Evolutionary conservation across 2,113 vertebrate genomes (phyloP).

Genomic region (Halcyon senegalensis): DNA sequence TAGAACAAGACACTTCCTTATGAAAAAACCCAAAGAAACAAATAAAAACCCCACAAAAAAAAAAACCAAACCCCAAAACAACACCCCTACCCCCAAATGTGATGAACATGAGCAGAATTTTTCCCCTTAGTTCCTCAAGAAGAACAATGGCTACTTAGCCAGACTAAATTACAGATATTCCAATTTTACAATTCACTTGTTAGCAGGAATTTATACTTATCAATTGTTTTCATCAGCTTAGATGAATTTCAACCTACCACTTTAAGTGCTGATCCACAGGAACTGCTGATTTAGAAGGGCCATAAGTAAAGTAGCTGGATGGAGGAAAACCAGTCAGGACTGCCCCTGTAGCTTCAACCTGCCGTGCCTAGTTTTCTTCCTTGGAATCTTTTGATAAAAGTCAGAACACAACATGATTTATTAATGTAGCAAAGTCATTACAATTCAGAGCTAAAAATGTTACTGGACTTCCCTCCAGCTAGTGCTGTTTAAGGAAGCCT

Average conservation of each 20-base stretch:
- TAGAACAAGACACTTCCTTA: neutral
- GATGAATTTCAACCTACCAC: slow-evolving; percentile 57
- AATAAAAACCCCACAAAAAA: neutral
- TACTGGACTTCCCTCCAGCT: slow-evolving; percentile 71
- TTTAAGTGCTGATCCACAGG: neutral
- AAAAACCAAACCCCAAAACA: neutral
- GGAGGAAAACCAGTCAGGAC: neutral
- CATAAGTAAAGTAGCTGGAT: slow-evolving; percentile 10
- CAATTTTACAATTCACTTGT: neutral
- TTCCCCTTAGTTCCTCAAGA: neutral
- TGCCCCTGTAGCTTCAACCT: slow-evolving; percentile 14
- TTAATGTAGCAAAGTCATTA: slow-evolving; percentile 71
- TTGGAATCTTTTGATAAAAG: slow-evolving; percentile 68
- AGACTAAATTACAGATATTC: neutral
- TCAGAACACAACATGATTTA: slow-evolving; percentile 71
- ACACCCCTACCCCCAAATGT: neutral
- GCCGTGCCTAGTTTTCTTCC: slow-evolving; percentile 40
- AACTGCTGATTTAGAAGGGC: slow-evolving; percentile 2
- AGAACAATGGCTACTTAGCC: neutral
- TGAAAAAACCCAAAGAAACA: neutral
- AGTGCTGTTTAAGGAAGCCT: slow-evolving; percentile 72
- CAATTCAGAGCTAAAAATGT: slow-evolving; percentile 67
- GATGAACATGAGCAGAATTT: neutral
- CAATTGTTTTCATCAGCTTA: neutral
- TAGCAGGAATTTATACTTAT: neutral